Evolutionary conservation across 1,140 invertebrate species (phyloP).

Genomic region (Diachasmimorpha longicaudata): DNA sequence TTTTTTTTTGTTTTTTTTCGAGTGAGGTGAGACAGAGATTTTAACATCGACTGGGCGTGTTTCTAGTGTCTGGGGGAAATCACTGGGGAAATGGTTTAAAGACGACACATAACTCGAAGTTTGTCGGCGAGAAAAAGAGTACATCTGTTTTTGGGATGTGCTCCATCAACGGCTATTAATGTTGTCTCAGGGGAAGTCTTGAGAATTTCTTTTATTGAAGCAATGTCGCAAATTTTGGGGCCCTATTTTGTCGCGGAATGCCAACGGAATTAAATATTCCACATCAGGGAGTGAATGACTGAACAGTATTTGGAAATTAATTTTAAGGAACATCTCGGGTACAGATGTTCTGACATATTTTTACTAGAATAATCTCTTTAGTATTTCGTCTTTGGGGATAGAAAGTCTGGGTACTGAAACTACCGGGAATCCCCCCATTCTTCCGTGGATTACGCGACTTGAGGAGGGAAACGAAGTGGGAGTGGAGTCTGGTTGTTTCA

Average conservation of each 20-base stretch:
- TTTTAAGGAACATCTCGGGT: no score
- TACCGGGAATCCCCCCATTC: no score
- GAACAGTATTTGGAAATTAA: not conserved
- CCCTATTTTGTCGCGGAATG: no score
- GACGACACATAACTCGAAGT: not conserved
- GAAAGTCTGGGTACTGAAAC: no score
- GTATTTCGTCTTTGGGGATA: no score
- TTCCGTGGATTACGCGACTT: no score
- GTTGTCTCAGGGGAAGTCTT: not conserved
- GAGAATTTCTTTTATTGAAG: not conserved
- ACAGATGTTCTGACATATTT: no score
- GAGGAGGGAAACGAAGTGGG: no score
- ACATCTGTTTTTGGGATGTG: slow-evolving; percentile 10
- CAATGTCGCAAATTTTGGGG: not conserved
- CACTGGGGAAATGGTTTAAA: not conserved
- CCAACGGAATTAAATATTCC: not conserved
- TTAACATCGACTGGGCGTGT: slow-evolving; percentile 22
- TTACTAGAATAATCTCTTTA: no score
- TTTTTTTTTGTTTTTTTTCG: not conserved
- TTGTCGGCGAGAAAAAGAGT: not conserved
- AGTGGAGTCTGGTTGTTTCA: no score
- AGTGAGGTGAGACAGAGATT: not conserved
- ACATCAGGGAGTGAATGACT: not conserved
- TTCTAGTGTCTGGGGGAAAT: slow-evolving; percentile 1
- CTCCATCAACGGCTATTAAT: not conserved